Evolutionary conservation across 2,888 invertebrate species (phyloP), one percentile per base, ranked within the genome.

Genomic region (Chalcis sispes): DNA sequence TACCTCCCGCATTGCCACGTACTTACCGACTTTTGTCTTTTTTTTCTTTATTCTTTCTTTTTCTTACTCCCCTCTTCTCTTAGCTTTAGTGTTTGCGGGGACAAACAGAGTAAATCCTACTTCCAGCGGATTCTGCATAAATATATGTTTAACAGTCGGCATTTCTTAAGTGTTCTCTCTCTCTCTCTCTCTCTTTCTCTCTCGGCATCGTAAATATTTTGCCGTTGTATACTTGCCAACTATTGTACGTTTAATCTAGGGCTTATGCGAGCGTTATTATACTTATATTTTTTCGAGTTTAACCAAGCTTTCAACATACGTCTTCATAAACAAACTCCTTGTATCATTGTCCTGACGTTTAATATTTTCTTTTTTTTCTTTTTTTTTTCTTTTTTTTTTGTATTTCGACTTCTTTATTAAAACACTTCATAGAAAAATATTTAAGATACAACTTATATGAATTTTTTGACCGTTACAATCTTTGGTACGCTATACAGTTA

Each of bases 51-150:
- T 23, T 5, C 13, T 3, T 27, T 18, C 10, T 20, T 3, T 58
- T 58, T 2, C 36, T 36, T 54, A 7, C 61, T 8, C 23, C 2
- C 2, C 25, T 5, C 25, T n/a, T 32, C 32, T 32, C 15, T 20
- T 20, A 36, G 36, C 46, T n/a, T n/a, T n/a, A n/a, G 27, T 46
- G 29, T 46, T 67, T 67, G 36, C 40, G 1, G 50, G 61, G 50
- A 27, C 52, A 70, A 50, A 50, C 59, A 36, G 15, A 50, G 59
- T 52, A 48, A 59, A 61, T 70, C 40, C 70, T 59, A 40, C 50
- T 70, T 70, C 46, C 61, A 50, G 61, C 70, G 25, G 27, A 61
- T 59, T 67, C 27, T 42, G 42, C 42, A 66, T 66, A 54, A 66
- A 66, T 66, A n/a, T n/a, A 54, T 29, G 40, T 66, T 66, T 66